These are phyloP conservation scores for Riparia riparia DNA, from an alignment of 2,113 vertebrate genomes.

Conservation along the genomic window DNA sequence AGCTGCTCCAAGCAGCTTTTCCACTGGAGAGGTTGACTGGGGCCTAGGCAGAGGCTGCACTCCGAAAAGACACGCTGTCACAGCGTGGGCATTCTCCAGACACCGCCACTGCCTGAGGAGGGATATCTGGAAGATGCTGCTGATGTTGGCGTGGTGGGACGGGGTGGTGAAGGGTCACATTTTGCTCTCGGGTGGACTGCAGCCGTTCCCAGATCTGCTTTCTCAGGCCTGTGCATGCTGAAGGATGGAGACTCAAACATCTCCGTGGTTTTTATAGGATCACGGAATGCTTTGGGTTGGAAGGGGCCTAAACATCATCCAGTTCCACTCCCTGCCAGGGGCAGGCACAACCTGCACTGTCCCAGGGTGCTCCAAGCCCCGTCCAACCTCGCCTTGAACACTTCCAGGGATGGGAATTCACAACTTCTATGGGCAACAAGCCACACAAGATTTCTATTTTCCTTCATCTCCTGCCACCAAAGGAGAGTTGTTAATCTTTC, in stretches of 20 bases:
- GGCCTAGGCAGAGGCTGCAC: too few species aligned
- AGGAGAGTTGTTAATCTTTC: neutral
- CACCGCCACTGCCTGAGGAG: too few species aligned
- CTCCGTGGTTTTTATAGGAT: neutral
- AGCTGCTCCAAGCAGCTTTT: too few species aligned
- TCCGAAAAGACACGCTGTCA: too few species aligned
- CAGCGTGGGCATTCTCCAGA: neutral
- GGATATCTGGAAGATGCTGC: neutral
- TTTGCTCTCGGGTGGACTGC: neutral
- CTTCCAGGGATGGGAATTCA: neutral
- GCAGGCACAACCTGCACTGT: neutral
- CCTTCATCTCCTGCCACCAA: neutral
- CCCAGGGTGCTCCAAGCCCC: neutral
- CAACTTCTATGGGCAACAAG: neutral
- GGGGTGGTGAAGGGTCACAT: fast-evolving
- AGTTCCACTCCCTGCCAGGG: neutral
- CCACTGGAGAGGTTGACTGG: too few species aligned
- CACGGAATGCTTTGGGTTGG: neutral
- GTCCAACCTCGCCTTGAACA: fast-evolving
- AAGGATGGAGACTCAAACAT: neutral
- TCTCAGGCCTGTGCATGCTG: neutral
- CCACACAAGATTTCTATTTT: neutral
- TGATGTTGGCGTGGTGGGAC: neutral
- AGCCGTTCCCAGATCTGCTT: neutral
- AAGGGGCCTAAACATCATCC: neutral